A percentile compares a stretch with the other conserved stretches of the same genome.
phyloP scores from a whole-genome alignment of 2,797 vertebrate species.

The Lycodopsis pacificus region DNA sequence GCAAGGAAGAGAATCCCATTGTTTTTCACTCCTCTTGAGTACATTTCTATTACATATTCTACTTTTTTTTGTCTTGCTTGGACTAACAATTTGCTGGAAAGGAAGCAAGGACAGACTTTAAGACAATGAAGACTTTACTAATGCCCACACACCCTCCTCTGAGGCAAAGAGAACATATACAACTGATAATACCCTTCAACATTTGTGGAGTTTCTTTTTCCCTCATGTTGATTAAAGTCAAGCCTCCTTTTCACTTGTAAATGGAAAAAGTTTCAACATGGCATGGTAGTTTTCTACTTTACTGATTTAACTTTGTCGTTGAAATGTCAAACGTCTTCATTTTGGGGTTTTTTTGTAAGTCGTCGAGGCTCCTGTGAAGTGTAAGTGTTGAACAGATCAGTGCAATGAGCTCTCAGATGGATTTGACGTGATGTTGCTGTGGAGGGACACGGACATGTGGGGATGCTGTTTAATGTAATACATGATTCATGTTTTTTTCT shows the following conservation, averaged over 20 bases:
- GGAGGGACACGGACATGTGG: slow-evolving; percentile 18
- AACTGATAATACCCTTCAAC: slow-evolving; percentile 52
- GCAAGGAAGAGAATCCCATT: slow-evolving; percentile 69
- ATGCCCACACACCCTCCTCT: slow-evolving; percentile 58
- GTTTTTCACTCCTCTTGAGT: slow-evolving; percentile 66
- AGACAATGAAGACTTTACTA: slow-evolving; percentile 79
- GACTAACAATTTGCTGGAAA: slow-evolving; percentile 79
- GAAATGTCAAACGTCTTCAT: slow-evolving; percentile 45
- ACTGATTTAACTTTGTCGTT: slow-evolving; percentile 57
- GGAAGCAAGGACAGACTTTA: slow-evolving; percentile 57
- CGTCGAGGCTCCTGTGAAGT: slow-evolving; percentile 51
- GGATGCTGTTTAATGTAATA: slow-evolving; percentile 33
- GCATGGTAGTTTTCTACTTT: slow-evolving; percentile 83
- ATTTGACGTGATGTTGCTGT: slow-evolving; percentile 10
- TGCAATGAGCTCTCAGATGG: slow-evolving; percentile 40
- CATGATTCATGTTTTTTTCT: slow-evolving; percentile 30
- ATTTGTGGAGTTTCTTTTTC: slow-evolving; percentile 44
- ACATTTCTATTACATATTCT: slow-evolving; percentile 33
- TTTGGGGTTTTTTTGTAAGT: slow-evolving; percentile 32
- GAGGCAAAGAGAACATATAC: slow-evolving; percentile 66
- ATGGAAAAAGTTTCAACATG: slow-evolving; percentile 69
- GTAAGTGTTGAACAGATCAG: slow-evolving; percentile 58
- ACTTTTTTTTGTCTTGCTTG: slow-evolving; percentile 52
- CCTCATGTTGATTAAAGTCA: slow-evolving; percentile 44
- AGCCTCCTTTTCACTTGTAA: slow-evolving; percentile 70